These are phyloP conservation scores for Engystomops pustulosus DNA, from an alignment of 2,113 vertebrate species.

Conservation along the genomic window DNA sequence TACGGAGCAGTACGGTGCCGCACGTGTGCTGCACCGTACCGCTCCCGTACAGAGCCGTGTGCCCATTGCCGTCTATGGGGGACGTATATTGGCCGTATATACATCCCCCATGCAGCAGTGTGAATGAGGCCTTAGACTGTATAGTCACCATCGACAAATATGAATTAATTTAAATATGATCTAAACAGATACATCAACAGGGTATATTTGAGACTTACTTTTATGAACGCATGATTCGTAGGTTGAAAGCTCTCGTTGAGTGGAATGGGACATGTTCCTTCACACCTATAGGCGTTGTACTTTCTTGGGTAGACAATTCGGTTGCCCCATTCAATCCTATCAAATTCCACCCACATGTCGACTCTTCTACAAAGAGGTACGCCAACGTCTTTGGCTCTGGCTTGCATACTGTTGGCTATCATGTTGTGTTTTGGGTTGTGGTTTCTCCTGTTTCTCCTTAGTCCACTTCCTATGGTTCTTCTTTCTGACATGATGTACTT, in stretches of 20 bases:
- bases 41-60: too few species aligned
- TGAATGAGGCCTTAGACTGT: too few species aligned
- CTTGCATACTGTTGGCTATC: accelerated
- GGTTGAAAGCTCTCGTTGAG: conserved; percentile 85
- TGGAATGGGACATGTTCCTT: conserved; percentile 81
- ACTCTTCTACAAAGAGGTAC: conserved; percentile 72
- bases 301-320: conserved; percentile 86
- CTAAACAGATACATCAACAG: too few species aligned
- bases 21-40: too few species aligned
- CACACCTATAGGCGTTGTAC: conserved; percentile 86
- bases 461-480: conserved; percentile 43
- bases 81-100: too few species aligned
- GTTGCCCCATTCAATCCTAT: conserved; percentile 86
- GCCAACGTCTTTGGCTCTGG: accelerated
- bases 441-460: conserved; percentile 79
- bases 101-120: too few species aligned
- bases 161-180: too few species aligned
- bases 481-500: conserved; percentile 73
- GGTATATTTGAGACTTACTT: conserved; percentile 73
- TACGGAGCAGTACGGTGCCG: too few species aligned
- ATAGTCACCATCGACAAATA: too few species aligned
- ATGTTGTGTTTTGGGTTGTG: conserved; percentile 69
- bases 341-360: conserved; percentile 90
- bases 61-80: too few species aligned
- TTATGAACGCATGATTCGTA: conserved; percentile 90